These are phyloP conservation scores for Rattus rattus DNA, from an alignment of 2,113 vertebrate genomes.

Conservation along the genomic window DNA sequence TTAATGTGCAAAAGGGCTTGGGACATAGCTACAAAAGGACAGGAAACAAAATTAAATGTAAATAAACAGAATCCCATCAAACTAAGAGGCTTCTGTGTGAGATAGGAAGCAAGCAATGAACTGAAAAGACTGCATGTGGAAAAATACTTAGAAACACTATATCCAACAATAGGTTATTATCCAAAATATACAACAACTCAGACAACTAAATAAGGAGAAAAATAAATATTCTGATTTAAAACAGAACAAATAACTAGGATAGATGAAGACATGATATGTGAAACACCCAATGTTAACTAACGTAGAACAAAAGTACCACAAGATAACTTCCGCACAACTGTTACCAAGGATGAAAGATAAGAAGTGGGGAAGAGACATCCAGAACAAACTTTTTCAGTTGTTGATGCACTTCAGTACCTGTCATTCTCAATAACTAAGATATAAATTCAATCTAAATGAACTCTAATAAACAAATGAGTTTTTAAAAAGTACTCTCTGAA, in stretches of 20 bases:
- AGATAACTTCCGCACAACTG: not conserved
- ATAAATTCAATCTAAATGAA: not conserved
- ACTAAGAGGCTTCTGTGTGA: not conserved
- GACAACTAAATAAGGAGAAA: not conserved
- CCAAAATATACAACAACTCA: not conserved
- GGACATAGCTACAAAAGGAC: not conserved
- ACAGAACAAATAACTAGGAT: not conserved
- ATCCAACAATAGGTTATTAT: not conserved
- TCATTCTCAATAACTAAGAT: not conserved
- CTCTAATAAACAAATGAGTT: not conserved
- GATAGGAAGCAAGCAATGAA: not conserved
- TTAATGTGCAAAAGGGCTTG: not conserved
- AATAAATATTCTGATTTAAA: not conserved
- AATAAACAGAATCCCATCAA: not conserved
- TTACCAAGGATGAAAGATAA: not conserved
- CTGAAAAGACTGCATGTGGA: not conserved
- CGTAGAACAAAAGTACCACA: not conserved
- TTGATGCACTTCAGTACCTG: not conserved
- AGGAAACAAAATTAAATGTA: not conserved
- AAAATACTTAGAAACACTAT: not conserved
- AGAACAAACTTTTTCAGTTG: not conserved
- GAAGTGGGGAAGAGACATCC: fast-evolving
- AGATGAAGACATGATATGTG: not conserved
- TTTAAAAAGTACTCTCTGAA: not conserved
- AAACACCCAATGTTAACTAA: not conserved